These are phyloP conservation scores for Bombus superbus DNA, from an alignment of 1,140 invertebrate genomes.

Conservation along the genomic window DNA sequence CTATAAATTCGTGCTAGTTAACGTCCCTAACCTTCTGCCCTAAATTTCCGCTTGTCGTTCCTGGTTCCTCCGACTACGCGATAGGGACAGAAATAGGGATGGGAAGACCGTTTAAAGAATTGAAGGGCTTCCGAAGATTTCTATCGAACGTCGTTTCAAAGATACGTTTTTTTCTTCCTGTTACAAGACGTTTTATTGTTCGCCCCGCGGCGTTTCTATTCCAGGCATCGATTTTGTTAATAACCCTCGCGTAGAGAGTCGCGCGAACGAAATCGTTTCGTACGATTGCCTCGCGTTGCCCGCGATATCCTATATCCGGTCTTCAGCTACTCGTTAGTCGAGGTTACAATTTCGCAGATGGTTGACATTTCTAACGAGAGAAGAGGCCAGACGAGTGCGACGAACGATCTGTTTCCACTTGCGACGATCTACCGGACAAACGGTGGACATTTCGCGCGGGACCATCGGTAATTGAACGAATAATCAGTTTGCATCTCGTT, in stretches of 20 bases:
- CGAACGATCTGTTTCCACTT: not conserved
- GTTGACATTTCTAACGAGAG: not conserved
- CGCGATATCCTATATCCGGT: not conserved
- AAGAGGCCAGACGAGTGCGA: not conserved
- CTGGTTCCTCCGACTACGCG: too few relatives aligned
- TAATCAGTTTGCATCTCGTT: slow-evolving; percentile 5
- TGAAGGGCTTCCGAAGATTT: not conserved
- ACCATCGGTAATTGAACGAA: slow-evolving; percentile 1
- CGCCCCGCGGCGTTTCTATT: not conserved
- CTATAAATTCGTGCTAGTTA: slow-evolving; percentile 2
- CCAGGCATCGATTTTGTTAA: slow-evolving; percentile 30
- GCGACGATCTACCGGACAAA: not conserved
- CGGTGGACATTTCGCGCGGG: not conserved
- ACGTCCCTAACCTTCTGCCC: too few relatives aligned
- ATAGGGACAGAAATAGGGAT: too few relatives aligned
- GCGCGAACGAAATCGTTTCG: slow-evolving; percentile 17
- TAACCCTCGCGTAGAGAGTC: not conserved
- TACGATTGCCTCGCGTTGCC: not conserved
- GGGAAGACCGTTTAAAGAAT: not conserved
- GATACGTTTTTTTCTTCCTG: not conserved
- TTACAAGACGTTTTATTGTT: not conserved
- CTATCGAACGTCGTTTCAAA: too few relatives aligned
- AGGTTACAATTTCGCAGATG: not conserved
- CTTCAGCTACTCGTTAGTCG: slow-evolving; percentile 8
- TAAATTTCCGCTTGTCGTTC: not conserved